Evolutionary conservation across 2,888 invertebrate genomes (phyloP).

Genomic region (Scaptomyza tumidula): DNA sequence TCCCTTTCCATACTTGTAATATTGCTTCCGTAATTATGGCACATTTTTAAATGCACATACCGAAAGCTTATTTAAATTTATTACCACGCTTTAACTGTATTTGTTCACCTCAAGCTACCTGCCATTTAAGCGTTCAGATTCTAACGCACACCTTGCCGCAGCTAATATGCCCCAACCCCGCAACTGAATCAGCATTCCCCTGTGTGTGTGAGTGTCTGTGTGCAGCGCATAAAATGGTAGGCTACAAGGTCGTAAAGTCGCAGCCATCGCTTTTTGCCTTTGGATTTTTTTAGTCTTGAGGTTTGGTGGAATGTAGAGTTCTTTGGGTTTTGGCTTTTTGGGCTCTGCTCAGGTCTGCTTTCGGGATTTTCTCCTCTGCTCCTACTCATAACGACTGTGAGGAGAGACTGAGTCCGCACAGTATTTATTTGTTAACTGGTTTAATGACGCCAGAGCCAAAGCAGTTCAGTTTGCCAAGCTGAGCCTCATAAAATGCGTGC

Average conservation of each 20-base stretch:
- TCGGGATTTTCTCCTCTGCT: not conserved
- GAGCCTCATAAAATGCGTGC: constrained; percentile 61
- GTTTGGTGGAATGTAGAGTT: not conserved
- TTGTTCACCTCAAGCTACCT: constrained; percentile 6
- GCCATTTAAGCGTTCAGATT: constrained; percentile 16
- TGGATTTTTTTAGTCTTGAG: not conserved
- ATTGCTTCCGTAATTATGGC: constrained; percentile 11
- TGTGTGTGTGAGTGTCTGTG: constrained; percentile 1
- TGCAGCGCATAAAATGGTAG: constrained; percentile 39
- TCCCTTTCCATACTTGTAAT: not conserved
- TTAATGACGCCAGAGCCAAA: constrained; percentile 72
- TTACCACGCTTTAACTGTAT: constrained; percentile 13
- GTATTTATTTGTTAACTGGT: constrained; percentile 79
- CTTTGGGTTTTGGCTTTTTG: not conserved
- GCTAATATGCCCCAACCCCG: constrained; percentile 27
- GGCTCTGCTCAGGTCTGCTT: not conserved
- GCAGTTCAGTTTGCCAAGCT: constrained; percentile 5
- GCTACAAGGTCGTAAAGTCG: constrained; percentile 52
- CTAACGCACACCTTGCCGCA: constrained; percentile 11
- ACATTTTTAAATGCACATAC: not conserved
- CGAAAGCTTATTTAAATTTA: constrained; percentile 13
- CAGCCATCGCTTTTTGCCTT: constrained; percentile 29
- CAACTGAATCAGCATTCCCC: constrained; percentile 26
- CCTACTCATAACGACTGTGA: constrained; percentile 25
- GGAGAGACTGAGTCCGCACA: constrained; percentile 46